Base-by-base conservation (phyloP, 2,113 vertebrate genomes). In the Xenopus laevis region DNA sequence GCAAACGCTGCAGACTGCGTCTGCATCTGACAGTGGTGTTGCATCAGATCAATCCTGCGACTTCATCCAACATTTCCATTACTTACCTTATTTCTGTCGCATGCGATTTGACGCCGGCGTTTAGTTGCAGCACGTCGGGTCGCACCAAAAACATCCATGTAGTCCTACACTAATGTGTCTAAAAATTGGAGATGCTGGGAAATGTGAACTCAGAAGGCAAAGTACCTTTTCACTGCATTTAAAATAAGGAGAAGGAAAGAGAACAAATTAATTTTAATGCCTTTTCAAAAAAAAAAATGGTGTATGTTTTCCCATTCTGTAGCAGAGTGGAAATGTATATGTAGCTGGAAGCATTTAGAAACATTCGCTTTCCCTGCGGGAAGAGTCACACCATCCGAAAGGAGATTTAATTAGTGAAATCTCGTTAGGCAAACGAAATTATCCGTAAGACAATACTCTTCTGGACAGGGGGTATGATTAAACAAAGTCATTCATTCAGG, bases 371-470 rank as follows among this genome's bases (percentile, higher is more conserved):
- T 86, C 85, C 88, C 90, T 87, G 89, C 90, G 90, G 87, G 90
- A 90, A 89, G 80, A 90, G 85, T 88, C 87, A 87, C 92, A 92
- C 92, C 86, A 86, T 90, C 91, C 84, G 88, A 91, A 93, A 94
- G 93, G 88, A 96, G 94, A 97, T 97, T 96, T 98, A 95, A 98
- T 98, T 97, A 96, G 93, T 68, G 84, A 96, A 96, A 98, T 97
- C 94, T 96, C 93, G 94, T 97, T 98, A 97, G 93, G 91, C 92
- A 93, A 97, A 98, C 90, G 91, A 95, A 97, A 98, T 97, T 95
- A 98, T 91, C 92, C 86, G 89, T 94, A 96, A 96, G 94, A 95
- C 94, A 95, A 95, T 96, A 92, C 92, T 87, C 91, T 85, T 92
- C 93, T 89, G 95, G 94, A 92, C 93, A 92, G 87, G 87, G 87